Evolutionary conservation across 2,888 invertebrate species (phyloP).

Genomic region (Leptogaster cylindrica): DNA sequence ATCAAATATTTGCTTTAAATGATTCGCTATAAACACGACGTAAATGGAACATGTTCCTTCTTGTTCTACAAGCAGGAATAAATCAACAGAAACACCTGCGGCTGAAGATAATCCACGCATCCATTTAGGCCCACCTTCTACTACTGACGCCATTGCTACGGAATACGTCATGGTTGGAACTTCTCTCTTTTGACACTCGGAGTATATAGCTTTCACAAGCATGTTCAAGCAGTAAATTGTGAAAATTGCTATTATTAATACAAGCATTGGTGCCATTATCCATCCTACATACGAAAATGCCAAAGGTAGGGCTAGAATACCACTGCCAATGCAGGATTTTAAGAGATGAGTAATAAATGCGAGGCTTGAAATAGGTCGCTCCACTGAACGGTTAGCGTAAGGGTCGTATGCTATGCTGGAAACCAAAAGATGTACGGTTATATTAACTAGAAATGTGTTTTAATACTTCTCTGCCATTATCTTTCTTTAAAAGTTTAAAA

Average conservation of each 20-base stretch:
- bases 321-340: conserved; percentile 91
- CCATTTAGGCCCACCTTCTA: conserved; percentile 74
- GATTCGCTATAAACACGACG: conserved; percentile 77
- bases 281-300: conserved; percentile 87
- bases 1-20: conserved; percentile 65
- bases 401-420: conserved; percentile 65
- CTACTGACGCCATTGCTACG: conserved; percentile 78
- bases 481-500: no score
- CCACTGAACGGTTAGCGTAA: conserved; percentile 67
- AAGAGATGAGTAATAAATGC: conserved; percentile 57
- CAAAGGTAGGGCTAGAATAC: conserved; percentile 91
- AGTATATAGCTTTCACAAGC: conserved; percentile 68
- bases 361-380: conserved; percentile 65
- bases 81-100: conserved; percentile 68
- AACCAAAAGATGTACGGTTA: no score
- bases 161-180: conserved; percentile 84
- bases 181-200: conserved; percentile 69
- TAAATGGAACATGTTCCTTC: conserved; percentile 89
- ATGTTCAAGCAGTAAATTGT: conserved; percentile 89
- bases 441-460: no score
- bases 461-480: no score
- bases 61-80: conserved; percentile 79
- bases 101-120: conserved; percentile 69
- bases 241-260: conserved; percentile 76
- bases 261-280: conserved; percentile 75